Percentiles rank a stretch among this genome's conserved stretches.
Conservation (phyloP, 2,888 invertebrate genomes). For the Dolichomitus sp. region DNA sequence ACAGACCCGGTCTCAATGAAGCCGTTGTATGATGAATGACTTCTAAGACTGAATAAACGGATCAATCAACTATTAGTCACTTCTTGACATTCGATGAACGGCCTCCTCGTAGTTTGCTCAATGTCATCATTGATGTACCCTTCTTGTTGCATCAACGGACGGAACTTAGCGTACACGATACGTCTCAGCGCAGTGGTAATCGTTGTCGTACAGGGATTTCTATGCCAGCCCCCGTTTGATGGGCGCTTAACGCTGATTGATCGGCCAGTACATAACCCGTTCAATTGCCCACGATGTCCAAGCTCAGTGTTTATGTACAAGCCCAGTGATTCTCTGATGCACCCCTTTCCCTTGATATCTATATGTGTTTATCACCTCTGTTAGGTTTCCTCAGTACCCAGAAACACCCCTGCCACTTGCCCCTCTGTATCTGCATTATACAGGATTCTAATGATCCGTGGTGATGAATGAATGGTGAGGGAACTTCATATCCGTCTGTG, state of each 20-base stretch:
- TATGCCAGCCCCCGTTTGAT: constrained; percentile 66
- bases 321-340: background rate
- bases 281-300: constrained; percentile 70
- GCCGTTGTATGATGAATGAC: background rate
- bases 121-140: background rate
- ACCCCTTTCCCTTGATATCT: constrained; percentile 13
- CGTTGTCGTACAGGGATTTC: constrained; percentile 63
- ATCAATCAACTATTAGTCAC: background rate
- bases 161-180: constrained; percentile 27
- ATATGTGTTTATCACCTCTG: constrained; percentile 17
- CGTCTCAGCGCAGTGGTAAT: constrained; percentile 31
- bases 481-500: constrained; percentile 29
- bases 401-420: background rate
- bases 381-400: constrained; percentile 9
- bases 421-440: constrained; percentile 4
- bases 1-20: background rate
- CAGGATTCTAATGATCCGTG: constrained; percentile 8
- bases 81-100: background rate
- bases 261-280: constrained; percentile 70
- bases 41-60: background rate
- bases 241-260: constrained; percentile 75
- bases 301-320: constrained; percentile 49
- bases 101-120: background rate
- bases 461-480: constrained; percentile 33
- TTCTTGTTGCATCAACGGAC: constrained; percentile 5